phyloP scores from a whole-genome alignment of 2,113 vertebrate species.

The Candoia aspera region DNA sequence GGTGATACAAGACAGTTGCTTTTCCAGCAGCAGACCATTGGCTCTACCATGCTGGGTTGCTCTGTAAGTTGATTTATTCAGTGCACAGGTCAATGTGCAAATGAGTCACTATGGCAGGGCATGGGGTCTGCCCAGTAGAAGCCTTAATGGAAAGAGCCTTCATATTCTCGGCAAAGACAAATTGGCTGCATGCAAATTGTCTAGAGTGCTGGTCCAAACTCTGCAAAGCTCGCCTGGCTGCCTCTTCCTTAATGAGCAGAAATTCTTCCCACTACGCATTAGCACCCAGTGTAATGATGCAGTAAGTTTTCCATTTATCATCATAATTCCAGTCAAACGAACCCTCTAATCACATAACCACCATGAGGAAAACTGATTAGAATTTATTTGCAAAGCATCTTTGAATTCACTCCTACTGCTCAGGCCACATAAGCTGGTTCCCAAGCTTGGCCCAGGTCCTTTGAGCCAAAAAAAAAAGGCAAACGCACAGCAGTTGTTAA shows the following conservation, averaged over 20 bases:
- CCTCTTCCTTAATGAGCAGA: constrained; percentile 52
- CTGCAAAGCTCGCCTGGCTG: constrained; percentile 43
- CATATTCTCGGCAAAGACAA: neutral
- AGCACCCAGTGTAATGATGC: constrained; percentile 73
- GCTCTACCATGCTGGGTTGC: neutral
- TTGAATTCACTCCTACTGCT: constrained; percentile 62
- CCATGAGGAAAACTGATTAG: constrained; percentile 71
- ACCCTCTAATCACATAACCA: constrained; percentile 70
- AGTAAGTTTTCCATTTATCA: constrained; percentile 78
- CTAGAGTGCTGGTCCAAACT: neutral
- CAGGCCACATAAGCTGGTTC: constrained; percentile 16
- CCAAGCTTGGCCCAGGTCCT: neutral
- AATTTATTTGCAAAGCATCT: constrained; percentile 67
- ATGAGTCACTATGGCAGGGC: neutral
- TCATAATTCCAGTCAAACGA: constrained; percentile 74
- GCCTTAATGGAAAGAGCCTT: neutral
- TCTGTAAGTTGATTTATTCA: neutral
- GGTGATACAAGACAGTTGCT: neutral
- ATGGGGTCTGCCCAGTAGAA: neutral
- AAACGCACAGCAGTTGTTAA: neutral
- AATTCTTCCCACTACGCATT: constrained; percentile 70
- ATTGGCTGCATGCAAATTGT: constrained; percentile 1
- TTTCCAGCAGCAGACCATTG: neutral
- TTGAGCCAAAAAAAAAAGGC: neutral
- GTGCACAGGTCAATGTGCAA: neutral